These are phyloP conservation scores for Eidolon dupreanum DNA, from an alignment of 2,797 vertebrate species.

Conservation along the genomic window DNA sequence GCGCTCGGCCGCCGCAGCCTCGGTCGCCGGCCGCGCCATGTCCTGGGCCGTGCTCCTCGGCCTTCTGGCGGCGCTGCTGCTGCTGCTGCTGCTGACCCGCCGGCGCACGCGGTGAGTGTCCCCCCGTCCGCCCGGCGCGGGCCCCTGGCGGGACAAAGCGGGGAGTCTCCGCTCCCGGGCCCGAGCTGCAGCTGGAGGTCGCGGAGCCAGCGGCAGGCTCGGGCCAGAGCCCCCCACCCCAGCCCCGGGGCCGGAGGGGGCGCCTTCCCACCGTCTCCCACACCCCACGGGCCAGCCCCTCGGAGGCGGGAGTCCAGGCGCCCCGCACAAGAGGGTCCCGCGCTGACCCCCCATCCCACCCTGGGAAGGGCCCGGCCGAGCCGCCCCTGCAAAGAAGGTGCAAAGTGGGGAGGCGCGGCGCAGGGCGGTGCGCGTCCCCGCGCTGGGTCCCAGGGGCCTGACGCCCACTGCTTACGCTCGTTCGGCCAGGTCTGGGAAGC, in stretches of 20 bases:
- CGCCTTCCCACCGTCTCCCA: not conserved
- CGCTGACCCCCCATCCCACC: not conserved
- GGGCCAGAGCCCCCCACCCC: not conserved
- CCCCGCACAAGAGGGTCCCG: too few relatives aligned
- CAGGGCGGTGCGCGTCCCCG: not conserved
- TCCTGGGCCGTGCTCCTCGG: slow-evolving; percentile 47
- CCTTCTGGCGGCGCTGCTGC: slow-evolving; percentile 66
- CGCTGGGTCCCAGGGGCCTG: not conserved
- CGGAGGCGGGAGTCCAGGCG: too few relatives aligned
- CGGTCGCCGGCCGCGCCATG: slow-evolving; percentile 48
- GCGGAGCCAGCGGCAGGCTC: not conserved
- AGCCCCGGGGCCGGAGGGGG: not conserved
- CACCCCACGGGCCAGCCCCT: not conserved
- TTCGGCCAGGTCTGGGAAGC: too few relatives aligned
- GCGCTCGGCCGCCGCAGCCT: not conserved
- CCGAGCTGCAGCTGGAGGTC: not conserved
- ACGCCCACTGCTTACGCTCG: not conserved
- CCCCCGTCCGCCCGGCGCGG: not conserved
- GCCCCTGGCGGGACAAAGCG: not conserved
- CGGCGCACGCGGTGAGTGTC: slow-evolving; percentile 78
- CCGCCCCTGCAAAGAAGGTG: not conserved
- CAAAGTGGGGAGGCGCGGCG: not conserved
- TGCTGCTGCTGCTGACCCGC: slow-evolving; percentile 63
- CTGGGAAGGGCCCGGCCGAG: not conserved
- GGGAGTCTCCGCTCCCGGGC: not conserved